phyloP scores from a whole-genome alignment of 2,888 invertebrate species.

The Nephrotoma appendiculata region DNA sequence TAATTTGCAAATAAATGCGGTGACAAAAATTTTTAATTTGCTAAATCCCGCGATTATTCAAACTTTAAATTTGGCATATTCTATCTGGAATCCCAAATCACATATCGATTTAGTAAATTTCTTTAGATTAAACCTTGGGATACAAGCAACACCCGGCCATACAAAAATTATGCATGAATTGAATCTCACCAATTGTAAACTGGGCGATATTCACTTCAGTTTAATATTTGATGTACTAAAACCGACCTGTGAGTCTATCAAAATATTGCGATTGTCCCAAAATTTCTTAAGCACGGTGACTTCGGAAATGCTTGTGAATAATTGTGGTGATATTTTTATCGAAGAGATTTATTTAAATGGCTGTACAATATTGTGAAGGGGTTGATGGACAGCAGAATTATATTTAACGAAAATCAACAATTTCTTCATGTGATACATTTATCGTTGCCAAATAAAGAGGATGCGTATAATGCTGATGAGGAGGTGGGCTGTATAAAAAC shows the following conservation, averaged over 20 bases:
- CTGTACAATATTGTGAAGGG: slow-evolving; percentile 38
- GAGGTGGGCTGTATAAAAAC: slow-evolving; percentile 20
- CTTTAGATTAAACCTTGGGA: slow-evolving; percentile 24
- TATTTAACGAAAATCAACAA: background rate
- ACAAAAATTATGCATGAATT: slow-evolving; percentile 24
- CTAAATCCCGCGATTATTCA: slow-evolving; percentile 41
- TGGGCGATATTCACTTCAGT: slow-evolving; percentile 46
- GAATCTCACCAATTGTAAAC: slow-evolving; percentile 41
- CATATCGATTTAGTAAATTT: background rate
- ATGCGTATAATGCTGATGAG: slow-evolving; percentile 7
- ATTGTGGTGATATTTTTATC: slow-evolving; percentile 19
- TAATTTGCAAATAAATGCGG: slow-evolving; percentile 33
- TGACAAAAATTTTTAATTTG: slow-evolving; percentile 37
- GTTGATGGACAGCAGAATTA: background rate
- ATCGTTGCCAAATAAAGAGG: background rate
- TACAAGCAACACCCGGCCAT: slow-evolving; percentile 29
- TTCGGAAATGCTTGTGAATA: slow-evolving; percentile 38
- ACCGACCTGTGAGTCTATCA: slow-evolving; percentile 20
- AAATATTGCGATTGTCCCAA: slow-evolving; percentile 33
- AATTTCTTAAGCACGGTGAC: slow-evolving; percentile 42
- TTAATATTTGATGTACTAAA: slow-evolving; percentile 15
- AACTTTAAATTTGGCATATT: slow-evolving; percentile 34
- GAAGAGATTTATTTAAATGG: slow-evolving; percentile 38
- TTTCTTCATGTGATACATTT: background rate
- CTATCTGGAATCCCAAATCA: slow-evolving; percentile 2